Conservation (phyloP, 2,113 vertebrate species). For the Chunga burmeisteri region DNA sequence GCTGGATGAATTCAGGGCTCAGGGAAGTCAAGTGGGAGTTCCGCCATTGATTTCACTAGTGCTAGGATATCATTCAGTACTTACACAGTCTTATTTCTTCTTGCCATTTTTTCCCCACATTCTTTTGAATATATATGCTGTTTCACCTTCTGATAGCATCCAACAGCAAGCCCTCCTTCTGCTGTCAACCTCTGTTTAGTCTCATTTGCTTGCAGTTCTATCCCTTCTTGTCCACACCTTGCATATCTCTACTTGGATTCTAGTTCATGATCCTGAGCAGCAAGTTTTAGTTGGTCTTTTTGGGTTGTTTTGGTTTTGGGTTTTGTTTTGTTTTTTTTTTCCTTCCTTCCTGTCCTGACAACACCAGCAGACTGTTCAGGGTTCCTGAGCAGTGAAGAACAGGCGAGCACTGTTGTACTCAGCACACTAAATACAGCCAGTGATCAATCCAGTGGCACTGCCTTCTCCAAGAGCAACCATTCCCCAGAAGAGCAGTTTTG, state of each 20-base stretch:
- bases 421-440: neutral
- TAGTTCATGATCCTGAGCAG: neutral
- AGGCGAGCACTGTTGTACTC: neutral
- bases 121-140: neutral
- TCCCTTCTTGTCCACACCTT: neutral
- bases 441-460: neutral
- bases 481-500: neutral
- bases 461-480: neutral
- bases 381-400: neutral
- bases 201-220: neutral
- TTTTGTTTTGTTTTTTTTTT: neutral
- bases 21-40: neutral
- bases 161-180: neutral
- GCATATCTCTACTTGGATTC: neutral
- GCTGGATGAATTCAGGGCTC: neutral
- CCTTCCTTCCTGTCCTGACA: neutral
- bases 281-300: neutral
- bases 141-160: neutral
- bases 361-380: neutral
- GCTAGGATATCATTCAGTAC: neutral
- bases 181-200: neutral
- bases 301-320: no score
- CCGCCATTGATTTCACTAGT: neutral
- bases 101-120: neutral
- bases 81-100: neutral